Base-by-base conservation (phyloP, 35 echinoderm and acorn worm species). In the Lytechinus pictus region DNA sequence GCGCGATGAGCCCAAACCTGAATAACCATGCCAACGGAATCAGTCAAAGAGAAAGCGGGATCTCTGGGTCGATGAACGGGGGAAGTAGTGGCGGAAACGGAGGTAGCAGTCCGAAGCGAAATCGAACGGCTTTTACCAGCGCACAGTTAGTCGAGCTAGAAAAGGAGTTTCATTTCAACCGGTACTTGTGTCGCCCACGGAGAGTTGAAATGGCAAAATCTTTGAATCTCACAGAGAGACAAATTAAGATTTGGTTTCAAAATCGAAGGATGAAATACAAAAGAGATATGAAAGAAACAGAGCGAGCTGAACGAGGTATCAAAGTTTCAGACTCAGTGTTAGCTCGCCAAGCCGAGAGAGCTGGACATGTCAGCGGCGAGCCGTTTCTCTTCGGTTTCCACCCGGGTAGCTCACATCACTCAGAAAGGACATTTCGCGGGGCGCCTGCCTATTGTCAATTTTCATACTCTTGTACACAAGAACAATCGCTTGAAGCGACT, bases 171-270 rank as follows among this genome's bases (percentile, higher is more conserved):
- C 97, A 98, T 86, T 99, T 99, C 89, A 99, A 99, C 72, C 96
- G 96, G 4, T 97, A 97, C 93, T 94, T 97, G 19, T 94, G 95
- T 53, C 87, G 98, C 19, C 94, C 95, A 12, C 71, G 98, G 86
- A 96, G 98, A 9, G 95, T 98, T 19, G 98, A 99, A 94, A 98
- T 99, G 96, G 98, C 98, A 21, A 95, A 95, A 51, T 89, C 95
- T 10, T 91, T 99, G 21, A 96, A 94, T 55, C 95, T 99, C 60
- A 97, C 97, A 7, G 98, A 99, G 86, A 86, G 98, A 27, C 98
- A 99, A 89, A 97, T 99, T 79, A 99, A 99, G 96, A 97, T 99
- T 61, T 98, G 97, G 98, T 99, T 99, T 61, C 98, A 99, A 54
- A 99, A 99, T 79, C 92, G 98, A 66, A 91, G 97, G 12, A 99